Percentiles rank a stretch among this genome's conserved stretches.
Evolutionary conservation across 1,140 invertebrate genomes (phyloP).

Genomic region (Lepidurus couesii): DNA sequence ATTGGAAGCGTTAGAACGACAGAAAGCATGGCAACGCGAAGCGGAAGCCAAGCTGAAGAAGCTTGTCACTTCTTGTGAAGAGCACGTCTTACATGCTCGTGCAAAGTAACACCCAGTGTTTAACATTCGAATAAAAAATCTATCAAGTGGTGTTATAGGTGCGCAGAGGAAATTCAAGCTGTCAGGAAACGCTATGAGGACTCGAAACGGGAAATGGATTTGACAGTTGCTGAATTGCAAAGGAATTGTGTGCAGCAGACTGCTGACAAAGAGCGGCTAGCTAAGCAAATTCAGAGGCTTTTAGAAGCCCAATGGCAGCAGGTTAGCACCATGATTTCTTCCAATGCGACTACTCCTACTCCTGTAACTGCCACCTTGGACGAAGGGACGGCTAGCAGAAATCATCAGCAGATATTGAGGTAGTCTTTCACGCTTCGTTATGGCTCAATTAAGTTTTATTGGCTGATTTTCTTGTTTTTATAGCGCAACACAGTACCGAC

Average conservation of each 20-base stretch:
- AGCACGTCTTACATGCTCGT: neutral
- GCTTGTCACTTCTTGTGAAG: neutral
- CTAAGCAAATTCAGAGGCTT: neutral
- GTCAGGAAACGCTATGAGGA: neutral
- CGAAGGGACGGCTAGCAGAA: neutral
- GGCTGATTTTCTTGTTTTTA: neutral
- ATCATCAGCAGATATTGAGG: neutral
- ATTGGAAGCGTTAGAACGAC: neutral
- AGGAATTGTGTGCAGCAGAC: neutral
- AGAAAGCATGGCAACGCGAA: neutral
- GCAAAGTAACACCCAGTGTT: neutral
- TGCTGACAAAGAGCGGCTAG: neutral
- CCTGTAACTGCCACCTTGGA: neutral
- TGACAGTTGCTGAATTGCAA: neutral
- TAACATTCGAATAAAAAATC: neutral
- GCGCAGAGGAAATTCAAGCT: neutral
- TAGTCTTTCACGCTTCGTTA: neutral
- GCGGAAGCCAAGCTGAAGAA: neutral
- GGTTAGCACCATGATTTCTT: constrained; percentile 1
- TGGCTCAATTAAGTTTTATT: neutral
- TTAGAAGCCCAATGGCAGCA: neutral
- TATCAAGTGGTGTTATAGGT: neutral
- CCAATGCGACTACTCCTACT: neutral
- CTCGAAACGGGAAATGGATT: neutral
- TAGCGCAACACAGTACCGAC: neutral